A percentile compares a stretch with the other conserved stretches of the same genome.
Evolutionary conservation across 2,797 vertebrate species (phyloP).

Genomic region (Poecilia picta): DNA sequence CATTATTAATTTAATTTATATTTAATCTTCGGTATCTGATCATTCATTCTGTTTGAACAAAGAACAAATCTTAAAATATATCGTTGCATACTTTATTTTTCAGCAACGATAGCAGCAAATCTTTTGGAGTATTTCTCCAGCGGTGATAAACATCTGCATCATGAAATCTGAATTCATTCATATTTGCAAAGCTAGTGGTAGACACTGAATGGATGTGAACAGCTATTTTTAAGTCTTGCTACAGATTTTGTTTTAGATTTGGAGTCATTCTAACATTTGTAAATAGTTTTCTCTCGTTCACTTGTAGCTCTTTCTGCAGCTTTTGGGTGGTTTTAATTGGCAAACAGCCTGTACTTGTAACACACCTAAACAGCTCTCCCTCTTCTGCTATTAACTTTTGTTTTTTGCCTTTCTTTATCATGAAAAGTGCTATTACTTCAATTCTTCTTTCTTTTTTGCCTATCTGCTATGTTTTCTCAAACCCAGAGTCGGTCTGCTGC

Average conservation of each 20-base stretch:
- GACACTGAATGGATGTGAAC: not conserved
- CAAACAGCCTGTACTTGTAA: too few relatives aligned
- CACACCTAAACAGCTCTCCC: too few relatives aligned
- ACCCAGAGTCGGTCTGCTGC: too few relatives aligned
- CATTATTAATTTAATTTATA: not conserved
- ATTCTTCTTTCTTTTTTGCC: too few relatives aligned
- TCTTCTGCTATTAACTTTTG: too few relatives aligned
- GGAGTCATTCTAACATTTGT: not conserved
- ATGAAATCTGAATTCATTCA: not conserved
- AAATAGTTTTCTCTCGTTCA: not conserved
- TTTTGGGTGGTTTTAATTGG: not conserved
- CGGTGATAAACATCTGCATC: not conserved
- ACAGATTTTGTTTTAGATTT: not conserved
- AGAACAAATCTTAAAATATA: not conserved
- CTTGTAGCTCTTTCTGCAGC: not conserved
- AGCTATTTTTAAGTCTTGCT: not conserved
- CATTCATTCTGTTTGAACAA: not conserved
- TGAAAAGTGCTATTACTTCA: too few relatives aligned
- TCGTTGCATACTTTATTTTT: not conserved
- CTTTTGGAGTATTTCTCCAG: not conserved
- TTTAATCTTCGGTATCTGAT: not conserved
- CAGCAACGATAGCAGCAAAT: not conserved
- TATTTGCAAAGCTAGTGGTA: not conserved
- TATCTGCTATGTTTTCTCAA: too few relatives aligned
- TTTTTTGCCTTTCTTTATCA: too few relatives aligned